Conservation (phyloP, 2,888 invertebrate species). For the Entomobrya multifasciata region DNA sequence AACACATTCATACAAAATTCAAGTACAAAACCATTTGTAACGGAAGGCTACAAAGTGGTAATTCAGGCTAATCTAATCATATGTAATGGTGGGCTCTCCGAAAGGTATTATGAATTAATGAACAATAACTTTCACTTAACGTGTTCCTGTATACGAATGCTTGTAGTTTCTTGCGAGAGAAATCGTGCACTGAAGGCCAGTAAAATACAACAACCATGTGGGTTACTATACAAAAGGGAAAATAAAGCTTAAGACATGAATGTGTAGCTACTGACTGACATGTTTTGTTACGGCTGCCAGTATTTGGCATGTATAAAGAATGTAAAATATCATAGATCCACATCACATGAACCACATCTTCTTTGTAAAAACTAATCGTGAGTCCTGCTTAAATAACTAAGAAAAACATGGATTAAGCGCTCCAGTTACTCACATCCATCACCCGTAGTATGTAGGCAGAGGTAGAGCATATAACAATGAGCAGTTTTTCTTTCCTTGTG, state of each 20-base stretch:
- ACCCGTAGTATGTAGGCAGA: not conserved
- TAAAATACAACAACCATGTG: too few relatives aligned
- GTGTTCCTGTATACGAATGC: too few relatives aligned
- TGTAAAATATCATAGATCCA: too few relatives aligned
- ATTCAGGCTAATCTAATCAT: too few relatives aligned
- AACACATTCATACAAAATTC: not conserved
- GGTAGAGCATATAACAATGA: not conserved
- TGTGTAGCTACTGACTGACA: not conserved
- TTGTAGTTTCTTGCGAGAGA: too few relatives aligned
- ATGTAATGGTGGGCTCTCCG: not conserved
- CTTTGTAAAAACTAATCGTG: conserved; percentile 7
- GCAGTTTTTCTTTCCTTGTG: not conserved
- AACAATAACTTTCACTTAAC: conserved; percentile 29
- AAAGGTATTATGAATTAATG: conserved; percentile 40
- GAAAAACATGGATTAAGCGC: conserved; percentile 61
- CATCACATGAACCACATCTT: conserved; percentile 8
- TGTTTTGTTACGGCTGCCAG: too few relatives aligned
- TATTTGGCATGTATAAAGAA: too few relatives aligned
- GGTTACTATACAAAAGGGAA: too few relatives aligned
- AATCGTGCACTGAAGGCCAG: too few relatives aligned
- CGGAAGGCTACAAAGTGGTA: too few relatives aligned
- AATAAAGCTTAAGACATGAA: not conserved
- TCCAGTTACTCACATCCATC: conserved; percentile 42
- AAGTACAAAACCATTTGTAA: too few relatives aligned
- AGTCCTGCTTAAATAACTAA: conserved; percentile 43